Evolutionary conservation across 2,888 invertebrate genomes (phyloP).

Genomic region (Synergus laeviventris): DNA sequence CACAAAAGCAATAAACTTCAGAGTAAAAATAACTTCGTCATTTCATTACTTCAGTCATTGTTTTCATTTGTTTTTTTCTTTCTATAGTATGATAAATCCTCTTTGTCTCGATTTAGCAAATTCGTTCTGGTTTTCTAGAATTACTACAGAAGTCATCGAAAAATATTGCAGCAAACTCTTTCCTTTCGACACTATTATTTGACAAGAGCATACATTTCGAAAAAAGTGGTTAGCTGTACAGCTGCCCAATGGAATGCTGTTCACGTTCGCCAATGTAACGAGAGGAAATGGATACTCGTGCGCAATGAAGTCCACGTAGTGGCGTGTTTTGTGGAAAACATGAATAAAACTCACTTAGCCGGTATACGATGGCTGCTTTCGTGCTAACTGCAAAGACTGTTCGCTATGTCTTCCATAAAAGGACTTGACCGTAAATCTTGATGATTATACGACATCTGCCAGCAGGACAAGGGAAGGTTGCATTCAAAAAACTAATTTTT

Average conservation of each 20-base stretch:
- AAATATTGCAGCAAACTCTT: slow-evolving; percentile 4
- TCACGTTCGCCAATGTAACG: slow-evolving; percentile 12
- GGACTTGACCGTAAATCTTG: slow-evolving; percentile 35
- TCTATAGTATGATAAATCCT: not conserved
- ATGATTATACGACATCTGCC: slow-evolving; percentile 37
- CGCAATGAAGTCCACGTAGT: slow-evolving; percentile 34
- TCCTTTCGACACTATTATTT: slow-evolving; percentile 23
- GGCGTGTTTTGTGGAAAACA: slow-evolving; percentile 37
- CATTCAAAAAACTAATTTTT: slow-evolving; percentile 32
- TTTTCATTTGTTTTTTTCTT: not conserved
- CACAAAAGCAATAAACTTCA: not conserved
- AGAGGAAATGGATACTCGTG: slow-evolving; percentile 28
- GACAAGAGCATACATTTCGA: not conserved
- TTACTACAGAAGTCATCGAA: not conserved
- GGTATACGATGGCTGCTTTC: slow-evolving; percentile 23
- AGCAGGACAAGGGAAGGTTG: slow-evolving; percentile 31
- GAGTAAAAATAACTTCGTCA: not conserved
- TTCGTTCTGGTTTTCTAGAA: slow-evolving; percentile 12
- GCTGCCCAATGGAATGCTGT: slow-evolving; percentile 33
- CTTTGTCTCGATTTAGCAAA: not conserved
- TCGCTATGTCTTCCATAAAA: slow-evolving; percentile 38
- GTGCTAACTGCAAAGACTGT: slow-evolving; percentile 29
- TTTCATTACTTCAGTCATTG: not conserved
- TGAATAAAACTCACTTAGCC: slow-evolving; percentile 39
- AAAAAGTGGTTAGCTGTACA: slow-evolving; percentile 28